These are phyloP conservation scores for Gallinago paraguaiae DNA, from an alignment of 2,113 vertebrate genomes.

Conservation along the genomic window DNA sequence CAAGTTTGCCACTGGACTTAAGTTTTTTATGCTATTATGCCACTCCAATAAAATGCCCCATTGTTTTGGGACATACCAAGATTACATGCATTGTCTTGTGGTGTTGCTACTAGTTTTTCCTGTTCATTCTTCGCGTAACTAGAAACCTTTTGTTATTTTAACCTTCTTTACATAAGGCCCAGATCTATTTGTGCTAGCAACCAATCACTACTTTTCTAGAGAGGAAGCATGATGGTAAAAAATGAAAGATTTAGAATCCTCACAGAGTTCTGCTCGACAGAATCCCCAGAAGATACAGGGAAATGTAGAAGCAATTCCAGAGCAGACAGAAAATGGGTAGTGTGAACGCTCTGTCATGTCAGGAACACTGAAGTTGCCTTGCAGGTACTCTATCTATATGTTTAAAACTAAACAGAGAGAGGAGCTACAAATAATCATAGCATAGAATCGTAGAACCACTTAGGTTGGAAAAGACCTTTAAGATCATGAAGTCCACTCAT, in stretches of 20 bases:
- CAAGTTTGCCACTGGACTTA: neutral
- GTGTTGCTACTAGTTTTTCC: neutral
- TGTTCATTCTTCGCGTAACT: fast-evolving
- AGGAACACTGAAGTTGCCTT: neutral
- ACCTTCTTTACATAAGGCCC: neutral
- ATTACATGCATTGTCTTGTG: neutral
- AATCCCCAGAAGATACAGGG: neutral
- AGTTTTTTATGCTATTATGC: neutral
- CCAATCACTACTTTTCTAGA: neutral
- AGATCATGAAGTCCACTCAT: neutral
- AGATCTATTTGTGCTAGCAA: neutral
- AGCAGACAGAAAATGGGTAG: neutral
- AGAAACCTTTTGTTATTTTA: neutral
- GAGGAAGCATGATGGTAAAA: neutral
- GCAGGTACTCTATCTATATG: fast-evolving
- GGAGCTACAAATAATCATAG: neutral
- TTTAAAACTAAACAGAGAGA: neutral
- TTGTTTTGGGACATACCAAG: neutral
- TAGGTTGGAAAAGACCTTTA: neutral
- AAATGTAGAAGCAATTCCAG: neutral
- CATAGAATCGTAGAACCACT: neutral
- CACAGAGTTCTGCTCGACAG: neutral
- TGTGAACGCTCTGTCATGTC: neutral
- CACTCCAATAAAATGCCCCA: neutral
- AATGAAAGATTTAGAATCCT: neutral